Percentiles rank a stretch among this genome's conserved stretches.
Evolutionary conservation across 2,113 vertebrate genomes (phyloP).

Genomic region (Chroicocephalus ridibundus): DNA sequence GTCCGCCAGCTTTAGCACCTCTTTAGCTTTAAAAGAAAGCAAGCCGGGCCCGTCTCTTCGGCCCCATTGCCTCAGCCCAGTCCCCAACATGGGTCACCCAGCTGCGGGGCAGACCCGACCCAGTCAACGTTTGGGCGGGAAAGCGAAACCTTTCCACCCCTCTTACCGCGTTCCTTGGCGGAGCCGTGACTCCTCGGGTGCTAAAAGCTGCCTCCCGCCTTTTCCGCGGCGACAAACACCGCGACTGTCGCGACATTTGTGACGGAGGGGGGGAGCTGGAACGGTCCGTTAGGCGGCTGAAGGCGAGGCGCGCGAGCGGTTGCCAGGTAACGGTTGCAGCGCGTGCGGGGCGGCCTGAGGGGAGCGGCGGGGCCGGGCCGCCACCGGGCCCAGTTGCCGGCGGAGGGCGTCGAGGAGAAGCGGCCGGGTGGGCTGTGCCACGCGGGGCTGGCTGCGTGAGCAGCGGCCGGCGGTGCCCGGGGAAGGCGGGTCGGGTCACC

Average conservation of each 20-base stretch:
- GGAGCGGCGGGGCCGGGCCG: neutral
- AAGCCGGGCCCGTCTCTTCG: rapidly evolving
- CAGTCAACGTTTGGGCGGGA: neutral
- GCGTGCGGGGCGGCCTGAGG: too few relatives aligned
- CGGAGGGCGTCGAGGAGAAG: neutral
- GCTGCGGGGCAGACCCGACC: neutral
- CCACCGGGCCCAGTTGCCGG: too few relatives aligned
- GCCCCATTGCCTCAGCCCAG: neutral
- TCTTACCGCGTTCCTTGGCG: too few relatives aligned
- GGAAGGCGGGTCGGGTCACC: too few relatives aligned
- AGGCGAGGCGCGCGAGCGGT: neutral
- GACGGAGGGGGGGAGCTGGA: too few relatives aligned
- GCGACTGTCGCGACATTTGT: neutral
- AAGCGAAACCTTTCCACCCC: neutral
- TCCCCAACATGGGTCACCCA: too few relatives aligned
- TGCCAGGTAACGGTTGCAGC: neutral
- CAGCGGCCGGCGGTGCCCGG: neutral
- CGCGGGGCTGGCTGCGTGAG: neutral
- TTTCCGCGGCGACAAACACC: too few relatives aligned
- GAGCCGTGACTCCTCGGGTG: neutral
- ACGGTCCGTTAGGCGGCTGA: too few relatives aligned
- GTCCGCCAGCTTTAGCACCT: neutral
- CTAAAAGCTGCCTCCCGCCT: neutral
- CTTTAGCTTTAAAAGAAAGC: neutral
- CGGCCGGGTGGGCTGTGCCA: neutral